These are phyloP conservation scores for Loriculus beryllinus DNA, from an alignment of 2,797 vertebrate genomes.

Conservation along the genomic window DNA sequence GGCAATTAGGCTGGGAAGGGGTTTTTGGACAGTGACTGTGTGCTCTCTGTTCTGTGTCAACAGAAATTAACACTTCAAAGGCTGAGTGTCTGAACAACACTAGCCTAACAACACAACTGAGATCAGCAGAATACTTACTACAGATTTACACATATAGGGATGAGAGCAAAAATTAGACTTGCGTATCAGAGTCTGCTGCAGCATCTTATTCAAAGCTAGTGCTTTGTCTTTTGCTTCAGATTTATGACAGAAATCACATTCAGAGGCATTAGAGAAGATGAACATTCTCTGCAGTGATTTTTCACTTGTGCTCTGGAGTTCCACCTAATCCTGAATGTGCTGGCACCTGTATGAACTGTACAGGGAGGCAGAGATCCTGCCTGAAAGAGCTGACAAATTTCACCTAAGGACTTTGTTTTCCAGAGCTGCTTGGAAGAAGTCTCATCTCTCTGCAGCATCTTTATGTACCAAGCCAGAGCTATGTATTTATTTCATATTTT, in stretches of 20 bases:
- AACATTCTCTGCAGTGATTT: neutral
- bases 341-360: neutral
- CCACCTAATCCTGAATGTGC: neutral
- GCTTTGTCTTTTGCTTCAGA: neutral
- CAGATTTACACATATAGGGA: neutral
- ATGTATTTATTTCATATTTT: neutral
- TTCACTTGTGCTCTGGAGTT: neutral
- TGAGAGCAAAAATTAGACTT: neutral
- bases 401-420: neutral
- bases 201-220: neutral
- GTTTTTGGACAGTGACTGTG: neutral
- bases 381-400: neutral
- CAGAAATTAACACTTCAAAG: constrained; percentile 39
- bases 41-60: constrained; percentile 6
- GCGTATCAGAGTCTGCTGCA: neutral
- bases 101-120: neutral
- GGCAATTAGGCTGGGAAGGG: constrained; percentile 10
- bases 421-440: neutral
- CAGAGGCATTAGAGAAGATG: neutral
- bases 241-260: neutral
- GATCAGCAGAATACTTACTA: neutral
- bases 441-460: neutral
- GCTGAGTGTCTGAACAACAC: neutral
- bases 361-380: neutral
- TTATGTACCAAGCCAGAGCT: neutral